Evolutionary conservation across 2,888 invertebrate species (phyloP).

Genomic region (Homarus gammarus): DNA sequence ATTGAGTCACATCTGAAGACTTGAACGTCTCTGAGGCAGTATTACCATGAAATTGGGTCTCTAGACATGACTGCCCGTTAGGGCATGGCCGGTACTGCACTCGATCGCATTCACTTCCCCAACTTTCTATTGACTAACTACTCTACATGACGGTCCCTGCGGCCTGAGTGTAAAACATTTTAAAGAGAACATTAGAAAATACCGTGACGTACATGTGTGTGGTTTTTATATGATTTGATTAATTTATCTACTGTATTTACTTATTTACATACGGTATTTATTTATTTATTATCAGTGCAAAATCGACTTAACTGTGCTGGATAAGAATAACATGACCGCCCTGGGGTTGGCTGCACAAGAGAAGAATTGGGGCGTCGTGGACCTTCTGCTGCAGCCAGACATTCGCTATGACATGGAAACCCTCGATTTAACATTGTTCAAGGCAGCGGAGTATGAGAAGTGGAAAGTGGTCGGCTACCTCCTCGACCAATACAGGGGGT

Average conservation of each 20-base stretch:
- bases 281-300: constrained; percentile 1
- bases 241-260: not conserved
- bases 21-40: too few species aligned
- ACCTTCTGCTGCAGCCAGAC: not conserved
- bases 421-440: not conserved
- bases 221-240: not conserved
- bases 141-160: too few species aligned
- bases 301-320: not conserved
- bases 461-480: not conserved
- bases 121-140: too few species aligned
- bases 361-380: not conserved
- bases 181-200: not conserved
- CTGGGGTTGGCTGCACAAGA: constrained; percentile 2
- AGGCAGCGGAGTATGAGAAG: not conserved
- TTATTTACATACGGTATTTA: not conserved
- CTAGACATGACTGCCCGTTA: too few species aligned
- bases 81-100: too few species aligned
- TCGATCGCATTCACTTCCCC: too few species aligned
- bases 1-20: too few species aligned
- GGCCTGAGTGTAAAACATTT: not conserved
- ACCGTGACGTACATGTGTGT: not conserved
- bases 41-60: too few species aligned
- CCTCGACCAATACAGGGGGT: not conserved
- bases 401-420: not conserved
- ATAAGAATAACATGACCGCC: not conserved